Percentiles rank a stretch among this genome's conserved stretches.
Conservation (phyloP, 2,113 vertebrate species). For the Tragelaphus scriptus region DNA sequence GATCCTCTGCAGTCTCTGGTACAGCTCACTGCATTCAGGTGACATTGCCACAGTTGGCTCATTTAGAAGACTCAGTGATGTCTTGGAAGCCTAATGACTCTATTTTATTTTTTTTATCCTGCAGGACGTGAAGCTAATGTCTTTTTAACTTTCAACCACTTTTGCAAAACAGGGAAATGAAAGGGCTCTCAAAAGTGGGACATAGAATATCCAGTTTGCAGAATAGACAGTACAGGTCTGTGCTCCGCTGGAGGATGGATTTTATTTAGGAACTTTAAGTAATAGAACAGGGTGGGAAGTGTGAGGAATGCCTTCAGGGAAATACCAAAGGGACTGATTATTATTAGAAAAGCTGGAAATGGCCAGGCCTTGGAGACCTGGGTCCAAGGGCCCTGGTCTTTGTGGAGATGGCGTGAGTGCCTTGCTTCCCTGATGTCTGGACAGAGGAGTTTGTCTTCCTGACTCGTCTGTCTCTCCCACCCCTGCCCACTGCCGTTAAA, state of each 20-base stretch:
- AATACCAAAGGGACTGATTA: background rate
- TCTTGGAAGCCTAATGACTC: background rate
- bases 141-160: background rate
- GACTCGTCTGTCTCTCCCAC: background rate
- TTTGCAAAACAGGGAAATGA: background rate
- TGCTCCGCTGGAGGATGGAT: background rate
- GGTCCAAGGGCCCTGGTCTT: background rate
- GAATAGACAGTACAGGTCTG: background rate
- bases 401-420: fast-evolving
- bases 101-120: conserved; percentile 20
- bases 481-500: background rate
- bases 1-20: background rate
- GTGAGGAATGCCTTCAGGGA: background rate
- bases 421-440: background rate
- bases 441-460: background rate
- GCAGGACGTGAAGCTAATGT: conserved; percentile 2
- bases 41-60: background rate
- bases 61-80: conserved; percentile 1
- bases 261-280: background rate
- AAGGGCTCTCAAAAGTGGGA: background rate
- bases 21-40: background rate
- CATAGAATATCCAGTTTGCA: background rate
- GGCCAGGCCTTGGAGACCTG: background rate
- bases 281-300: background rate
- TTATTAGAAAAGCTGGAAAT: background rate